phyloP scores from a whole-genome alignment of 2,888 invertebrate genomes.

The Troilus luridus region DNA sequence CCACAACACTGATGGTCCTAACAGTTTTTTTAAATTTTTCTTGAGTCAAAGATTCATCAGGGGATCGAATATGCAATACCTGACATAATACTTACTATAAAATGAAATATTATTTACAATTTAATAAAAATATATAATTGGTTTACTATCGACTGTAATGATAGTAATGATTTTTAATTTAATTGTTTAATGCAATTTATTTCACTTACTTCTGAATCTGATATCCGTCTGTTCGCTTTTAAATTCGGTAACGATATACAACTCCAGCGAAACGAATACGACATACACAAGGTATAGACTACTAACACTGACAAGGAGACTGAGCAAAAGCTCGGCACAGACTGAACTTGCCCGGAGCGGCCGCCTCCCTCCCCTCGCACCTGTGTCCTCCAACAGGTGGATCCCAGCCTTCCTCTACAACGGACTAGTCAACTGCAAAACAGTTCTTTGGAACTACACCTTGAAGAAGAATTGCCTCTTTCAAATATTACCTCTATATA shows the following conservation, averaged over 20 bases:
- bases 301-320: background rate
- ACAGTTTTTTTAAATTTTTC: too few species aligned
- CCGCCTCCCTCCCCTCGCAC: conserved; percentile 24
- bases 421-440: background rate
- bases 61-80: background rate
- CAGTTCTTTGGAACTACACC: background rate
- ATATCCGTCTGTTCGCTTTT: background rate
- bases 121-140: background rate
- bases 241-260: background rate
- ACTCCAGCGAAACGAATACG: background rate
- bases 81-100: background rate
- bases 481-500: too few species aligned
- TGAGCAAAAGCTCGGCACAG: conserved; percentile 40
- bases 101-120: background rate
- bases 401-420: background rate
- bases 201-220: background rate
- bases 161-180: background rate
- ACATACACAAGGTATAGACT: background rate
- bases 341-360: background rate
- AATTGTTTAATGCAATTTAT: background rate
- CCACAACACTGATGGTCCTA: too few species aligned
- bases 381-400: conserved; percentile 39
- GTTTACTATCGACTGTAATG: background rate
- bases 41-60: too few species aligned
- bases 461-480: too few species aligned